Conservation (phyloP, 2,113 vertebrate species). For the Labrus mixtus region DNA sequence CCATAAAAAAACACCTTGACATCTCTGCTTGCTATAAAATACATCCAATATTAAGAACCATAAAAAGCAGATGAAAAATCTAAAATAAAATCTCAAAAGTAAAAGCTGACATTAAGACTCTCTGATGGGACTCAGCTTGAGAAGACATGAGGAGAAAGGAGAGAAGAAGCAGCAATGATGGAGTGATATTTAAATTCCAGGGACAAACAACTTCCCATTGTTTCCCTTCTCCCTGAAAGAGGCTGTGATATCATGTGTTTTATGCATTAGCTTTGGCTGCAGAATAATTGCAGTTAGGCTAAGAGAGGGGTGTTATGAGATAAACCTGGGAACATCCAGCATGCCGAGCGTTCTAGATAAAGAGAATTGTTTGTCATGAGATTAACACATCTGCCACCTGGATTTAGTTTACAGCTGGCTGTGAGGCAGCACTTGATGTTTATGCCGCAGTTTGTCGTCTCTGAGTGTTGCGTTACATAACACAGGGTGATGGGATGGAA, state of each 20-base stretch:
- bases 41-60: slow-evolving; percentile 58
- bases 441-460: slow-evolving; percentile 47
- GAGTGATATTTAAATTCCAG: background rate
- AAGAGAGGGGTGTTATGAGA: background rate
- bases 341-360: slow-evolving; percentile 1
- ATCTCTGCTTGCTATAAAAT: slow-evolving; percentile 60
- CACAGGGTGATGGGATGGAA: slow-evolving; percentile 41
- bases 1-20: slow-evolving; percentile 71
- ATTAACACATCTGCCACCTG: slow-evolving; percentile 7
- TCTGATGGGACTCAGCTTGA: slow-evolving; percentile 3
- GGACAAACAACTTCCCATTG: background rate
- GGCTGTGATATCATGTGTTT: background rate
- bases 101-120: slow-evolving; percentile 43
- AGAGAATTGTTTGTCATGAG: slow-evolving; percentile 23
- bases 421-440: slow-evolving; percentile 27
- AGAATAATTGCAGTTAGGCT: slow-evolving; percentile 2
- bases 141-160: background rate
- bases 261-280: background rate
- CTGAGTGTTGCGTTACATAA: slow-evolving; percentile 36
- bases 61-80: slow-evolving; percentile 69
- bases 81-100: slow-evolving; percentile 53
- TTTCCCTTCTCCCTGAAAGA: background rate
- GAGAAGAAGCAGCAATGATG: background rate
- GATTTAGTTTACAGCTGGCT: slow-evolving; percentile 14
- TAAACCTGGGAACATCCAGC: slow-evolving; percentile 18